A percentile compares a stretch with the other conserved stretches of the same genome.
These are phyloP conservation scores for Tachypleus tridentatus DNA, from an alignment of 1,140 invertebrate genomes.

Conservation along the genomic window DNA sequence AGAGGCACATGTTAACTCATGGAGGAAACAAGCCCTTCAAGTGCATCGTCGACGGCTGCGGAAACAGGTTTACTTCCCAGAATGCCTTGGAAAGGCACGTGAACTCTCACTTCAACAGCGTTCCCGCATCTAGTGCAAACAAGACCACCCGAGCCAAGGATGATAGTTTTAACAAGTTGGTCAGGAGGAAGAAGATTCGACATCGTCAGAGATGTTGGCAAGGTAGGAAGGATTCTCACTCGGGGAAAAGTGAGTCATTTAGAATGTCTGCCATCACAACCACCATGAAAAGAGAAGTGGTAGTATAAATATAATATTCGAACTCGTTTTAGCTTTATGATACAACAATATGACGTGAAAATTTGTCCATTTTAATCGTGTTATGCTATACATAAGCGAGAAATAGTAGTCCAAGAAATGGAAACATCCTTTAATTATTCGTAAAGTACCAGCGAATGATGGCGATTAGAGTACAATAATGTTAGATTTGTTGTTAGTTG, in stretches of 20 bases:
- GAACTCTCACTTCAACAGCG: constrained; percentile 73
- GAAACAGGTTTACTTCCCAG: constrained; percentile 78
- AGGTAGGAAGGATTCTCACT: background rate
- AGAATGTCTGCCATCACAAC: constrained; percentile 9
- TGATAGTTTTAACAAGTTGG: constrained; percentile 18
- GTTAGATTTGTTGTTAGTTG: too few relatives aligned
- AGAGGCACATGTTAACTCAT: constrained; percentile 75
- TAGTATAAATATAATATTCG: constrained; percentile 5
- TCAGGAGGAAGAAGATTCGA: constrained; percentile 27
- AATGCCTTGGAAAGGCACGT: constrained; percentile 78
- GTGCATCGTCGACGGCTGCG: constrained; percentile 87
- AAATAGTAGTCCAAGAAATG: too few relatives aligned
- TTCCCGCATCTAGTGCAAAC: constrained; percentile 37
- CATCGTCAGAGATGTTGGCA: constrained; percentile 31
- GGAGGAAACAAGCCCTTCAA: constrained; percentile 80
- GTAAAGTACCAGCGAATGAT: too few relatives aligned
- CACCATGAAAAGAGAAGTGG: background rate
- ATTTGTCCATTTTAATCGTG: too few relatives aligned
- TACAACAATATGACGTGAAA: too few relatives aligned
- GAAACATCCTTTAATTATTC: too few relatives aligned
- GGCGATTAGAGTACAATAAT: too few relatives aligned
- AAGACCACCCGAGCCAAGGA: constrained; percentile 26
- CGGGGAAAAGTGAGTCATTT: constrained; percentile 23
- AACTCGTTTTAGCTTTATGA: background rate
- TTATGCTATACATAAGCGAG: too few relatives aligned